Evolutionary conservation across 1,140 invertebrate species (phyloP).

Genomic region (Anoplophora glabripennis): DNA sequence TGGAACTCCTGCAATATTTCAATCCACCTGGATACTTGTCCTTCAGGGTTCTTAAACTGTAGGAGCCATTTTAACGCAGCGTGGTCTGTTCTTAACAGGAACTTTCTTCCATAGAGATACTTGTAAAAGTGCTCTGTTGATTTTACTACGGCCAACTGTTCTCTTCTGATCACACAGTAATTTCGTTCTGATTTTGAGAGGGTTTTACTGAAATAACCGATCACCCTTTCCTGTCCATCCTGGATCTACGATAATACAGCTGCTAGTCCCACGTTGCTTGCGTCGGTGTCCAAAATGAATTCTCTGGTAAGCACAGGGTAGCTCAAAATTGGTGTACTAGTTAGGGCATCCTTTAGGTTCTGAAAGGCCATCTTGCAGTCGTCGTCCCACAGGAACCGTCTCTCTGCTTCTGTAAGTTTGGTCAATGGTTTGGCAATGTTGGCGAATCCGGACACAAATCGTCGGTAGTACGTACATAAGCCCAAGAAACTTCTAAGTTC

Average conservation of each 20-base stretch:
- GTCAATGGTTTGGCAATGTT: conserved; percentile 32
- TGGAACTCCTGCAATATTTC: conserved; percentile 30
- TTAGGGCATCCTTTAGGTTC: conserved; percentile 21
- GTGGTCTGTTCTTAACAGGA: conserved; percentile 32
- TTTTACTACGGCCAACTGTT: conserved; percentile 35
- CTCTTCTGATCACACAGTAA: conserved; percentile 33
- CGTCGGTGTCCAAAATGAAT: too few relatives aligned
- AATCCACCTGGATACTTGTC: conserved; percentile 35
- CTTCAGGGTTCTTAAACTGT: conserved; percentile 35
- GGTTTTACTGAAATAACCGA: too few relatives aligned
- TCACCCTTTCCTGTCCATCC: too few relatives aligned
- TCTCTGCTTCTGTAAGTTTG: conserved; percentile 16
- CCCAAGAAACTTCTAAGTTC: conserved; percentile 17
- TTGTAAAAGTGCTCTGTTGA: conserved; percentile 32
- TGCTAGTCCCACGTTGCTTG: too few relatives aligned
- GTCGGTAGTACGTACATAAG: conserved; percentile 34
- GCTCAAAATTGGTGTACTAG: too few relatives aligned
- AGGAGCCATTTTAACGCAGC: conserved; percentile 39
- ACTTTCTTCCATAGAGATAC: conserved; percentile 27
- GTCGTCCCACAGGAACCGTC: conserved; percentile 9
- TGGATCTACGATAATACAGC: too few relatives aligned
- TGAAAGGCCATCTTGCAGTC: conserved; percentile 11
- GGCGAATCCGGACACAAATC: conserved; percentile 33
- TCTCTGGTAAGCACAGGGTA: too few relatives aligned
- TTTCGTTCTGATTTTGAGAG: too few relatives aligned